Evolutionary conservation across 23 tunicate species (phyloP), one percentile per base, ranked within the genome.

Genomic region (Trididemnum nubilum): DNA sequence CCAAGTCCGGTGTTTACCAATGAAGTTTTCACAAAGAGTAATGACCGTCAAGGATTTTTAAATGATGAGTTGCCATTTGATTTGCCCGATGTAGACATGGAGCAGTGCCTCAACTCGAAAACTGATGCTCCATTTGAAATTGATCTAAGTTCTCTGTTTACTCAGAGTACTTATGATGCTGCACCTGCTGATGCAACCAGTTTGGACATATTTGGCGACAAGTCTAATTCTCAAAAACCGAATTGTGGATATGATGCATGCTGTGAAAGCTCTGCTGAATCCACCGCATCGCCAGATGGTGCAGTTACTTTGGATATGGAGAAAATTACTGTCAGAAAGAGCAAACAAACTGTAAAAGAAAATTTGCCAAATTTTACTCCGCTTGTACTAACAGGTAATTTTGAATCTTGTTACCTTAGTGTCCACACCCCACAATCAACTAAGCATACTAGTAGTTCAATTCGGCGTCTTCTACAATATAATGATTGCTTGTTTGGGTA

Each of bases 341-440:
- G 30, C 23, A 40, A 52, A 0, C 35, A 72, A 21, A 21, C 73
- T 19, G 31, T 70, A 21, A 23, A 31, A 5, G 51, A 58, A 35
- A 71, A 61, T 7, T 73, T 90, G 59, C 96, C 96, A 24, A 90
- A 90, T 51, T 90, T 90, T 80, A 90, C 81, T 18, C 96, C 96
- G 0, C 83, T 90, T 29, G 82, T 80, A 21, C 73, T 90, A 2
- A 69, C 96, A 65, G 92, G 92, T 88, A 81, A 0, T 57, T 29
- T 34, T 49, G 22, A 7, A 40, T 61, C n/a, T 61, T 9, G 12
- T 49, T 49, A 49, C n/a, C n/a, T n/a, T n/a, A n/a, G n/a, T n/a
- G n/a, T n/a, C n/a, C n/a, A n/a, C n/a, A n/a, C n/a, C n/a, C n/a
- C n/a, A n/a, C n/a, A n/a, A n/a, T n/a, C n/a, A n/a, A n/a, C n/a